Base-by-base conservation (phyloP, 2,797 vertebrate species). In the Naso thynnoides region DNA sequence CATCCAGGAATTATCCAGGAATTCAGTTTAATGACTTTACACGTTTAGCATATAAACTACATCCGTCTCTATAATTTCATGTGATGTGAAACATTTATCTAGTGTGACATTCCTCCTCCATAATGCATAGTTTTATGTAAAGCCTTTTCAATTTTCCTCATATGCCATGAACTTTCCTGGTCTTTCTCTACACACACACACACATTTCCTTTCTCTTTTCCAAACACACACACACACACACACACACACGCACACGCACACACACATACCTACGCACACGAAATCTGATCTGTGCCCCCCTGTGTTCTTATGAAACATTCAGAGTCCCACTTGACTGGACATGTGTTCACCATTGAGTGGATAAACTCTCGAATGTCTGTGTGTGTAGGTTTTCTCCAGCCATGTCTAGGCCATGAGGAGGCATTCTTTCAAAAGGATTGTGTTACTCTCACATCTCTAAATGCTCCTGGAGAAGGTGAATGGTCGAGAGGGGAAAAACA, bases 251-350 rank as follows among this genome's bases (percentile, higher is more conserved):
- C 39, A 79, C 31, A 49, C 31, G 62, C 58, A 69, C 47, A 68
- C 21, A 57, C 8, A 14, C 27, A 66, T 15, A 47, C 33, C 1
- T 15, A 21, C 4, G 49, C 38, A 72, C 16, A 23, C 70, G 72
- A 81, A 78, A 77, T 42, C 26, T 79, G 59, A 81, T 54, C 70
- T 39, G 45, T 31, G n/a, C 9, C 19, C 41, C n/a, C 27, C 24
- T 21, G n/a, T 82, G 82, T 86, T 79, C 77, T 78, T 72, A 84
- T 86, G 63, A 89, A 90, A 89, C 64, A 88, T 88, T 88, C 59
- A 88, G 29, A 52, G 65, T 79, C 73, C 69, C 79, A 72, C 62
- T 74, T 73, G 82, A 85, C 50, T 74, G 78, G 68, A 86, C 79
- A 78, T 61, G 60, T 73, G 73, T 86, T 84, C 79, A 77, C 64